Base-by-base conservation (phyloP, 2,888 invertebrate genomes). In the Caenorhabditis uteleia region DNA sequence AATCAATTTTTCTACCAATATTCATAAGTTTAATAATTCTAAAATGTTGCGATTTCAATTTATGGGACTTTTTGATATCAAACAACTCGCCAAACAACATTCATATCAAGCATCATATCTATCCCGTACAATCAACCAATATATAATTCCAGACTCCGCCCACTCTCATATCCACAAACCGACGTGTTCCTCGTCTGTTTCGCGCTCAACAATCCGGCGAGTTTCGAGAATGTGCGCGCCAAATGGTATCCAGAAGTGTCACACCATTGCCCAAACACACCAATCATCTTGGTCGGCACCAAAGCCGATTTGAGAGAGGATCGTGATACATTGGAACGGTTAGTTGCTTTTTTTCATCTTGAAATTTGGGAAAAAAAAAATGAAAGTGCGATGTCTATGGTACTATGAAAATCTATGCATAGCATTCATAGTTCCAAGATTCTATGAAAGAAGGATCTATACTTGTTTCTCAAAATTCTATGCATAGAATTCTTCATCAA, bases 221-320 rank as follows among this genome's bases (percentile, higher is more conserved):
- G 95, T 70, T 98, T 98, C 87, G 97, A 97, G 87, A 98, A 99
- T 86, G 97, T 98, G 74, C 88, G 97, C 84, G 97, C 97, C 76
- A 98, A 98, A 90, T 98, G 98, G 98, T 97, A 91, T 39, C 97
- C 98, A 6, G 98, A 98, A 86, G 97, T 98, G 53, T 90, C 94
- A 86, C 98, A 98, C 86, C 98, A 98, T 86, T 97, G 98, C 87
- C 97, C 97, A n/a, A 91, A 91, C 78, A 98, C 98, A 70, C 98
- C 98, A 57, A 98, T 98, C 81, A 97, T 98, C 84, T 88, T 99
- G 73, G 80, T 99, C 48, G 98, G 98, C 70, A 97, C 97, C 60
- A 97, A 98, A 86, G 88, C 97, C 68, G 97, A 98, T 87, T 88
- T 98, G 74, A 90, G 97, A 84, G 97, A 98, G 86, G 97, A 98